Evolutionary conservation across 2,797 vertebrate species (phyloP).

Genomic region (Sus cebifrons): DNA sequence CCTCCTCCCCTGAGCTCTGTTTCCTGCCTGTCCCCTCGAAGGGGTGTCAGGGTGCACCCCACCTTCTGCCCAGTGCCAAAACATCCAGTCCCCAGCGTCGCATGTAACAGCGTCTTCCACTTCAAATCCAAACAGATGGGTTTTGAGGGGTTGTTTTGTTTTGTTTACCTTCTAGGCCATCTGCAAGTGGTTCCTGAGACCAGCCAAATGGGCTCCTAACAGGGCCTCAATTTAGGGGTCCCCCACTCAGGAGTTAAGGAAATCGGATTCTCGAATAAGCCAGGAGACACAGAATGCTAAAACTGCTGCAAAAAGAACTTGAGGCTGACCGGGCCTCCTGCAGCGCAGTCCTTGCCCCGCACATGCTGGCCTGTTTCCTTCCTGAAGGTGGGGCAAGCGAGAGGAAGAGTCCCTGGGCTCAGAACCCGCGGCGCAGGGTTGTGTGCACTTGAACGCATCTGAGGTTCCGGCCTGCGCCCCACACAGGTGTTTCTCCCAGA

Average conservation of each 20-base stretch:
- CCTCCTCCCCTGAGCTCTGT: neutral
- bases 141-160: fast-evolving
- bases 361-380: constrained; percentile 41
- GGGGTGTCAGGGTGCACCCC: neutral
- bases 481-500: constrained; percentile 68
- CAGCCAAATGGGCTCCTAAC: neutral
- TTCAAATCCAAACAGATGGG: constrained; percentile 46
- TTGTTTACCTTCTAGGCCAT: constrained; percentile 41
- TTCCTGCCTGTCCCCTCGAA: neutral
- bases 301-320: neutral
- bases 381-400: neutral
- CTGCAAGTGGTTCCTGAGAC: constrained; percentile 14
- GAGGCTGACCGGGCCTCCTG: neutral
- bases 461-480: constrained; percentile 28
- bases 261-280: constrained; percentile 63
- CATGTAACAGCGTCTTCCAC: neutral
- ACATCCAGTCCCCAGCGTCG: neutral
- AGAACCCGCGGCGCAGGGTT: neutral
- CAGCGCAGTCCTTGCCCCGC: constrained; percentile 38
- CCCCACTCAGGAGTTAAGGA: constrained; percentile 48
- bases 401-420: neutral
- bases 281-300: constrained; percentile 28
- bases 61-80: neutral
- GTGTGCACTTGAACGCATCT: neutral
- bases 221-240: neutral